Conservation (phyloP, 1,140 invertebrate genomes). For the Colletes gigas region DNA sequence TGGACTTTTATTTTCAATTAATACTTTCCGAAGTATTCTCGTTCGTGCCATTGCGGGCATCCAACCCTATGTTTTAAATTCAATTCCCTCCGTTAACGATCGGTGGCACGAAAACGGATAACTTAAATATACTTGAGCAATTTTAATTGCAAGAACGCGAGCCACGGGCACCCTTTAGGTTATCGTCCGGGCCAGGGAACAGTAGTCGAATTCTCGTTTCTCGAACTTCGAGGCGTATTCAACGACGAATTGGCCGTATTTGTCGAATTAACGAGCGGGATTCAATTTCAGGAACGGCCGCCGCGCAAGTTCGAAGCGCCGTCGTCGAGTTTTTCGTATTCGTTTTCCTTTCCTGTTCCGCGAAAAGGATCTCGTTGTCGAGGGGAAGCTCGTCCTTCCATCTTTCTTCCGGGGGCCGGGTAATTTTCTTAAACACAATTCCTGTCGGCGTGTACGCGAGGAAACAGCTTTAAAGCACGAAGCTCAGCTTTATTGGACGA, state of each 20-base stretch:
- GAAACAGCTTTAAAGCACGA: conserved; percentile 35
- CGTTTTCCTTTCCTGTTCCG: neutral
- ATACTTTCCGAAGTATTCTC: too few species aligned
- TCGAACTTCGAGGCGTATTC: neutral
- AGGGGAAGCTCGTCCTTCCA: neutral
- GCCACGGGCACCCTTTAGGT: too few species aligned
- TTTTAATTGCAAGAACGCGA: too few species aligned
- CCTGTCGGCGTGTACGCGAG: conserved; percentile 23
- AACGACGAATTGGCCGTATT: neutral
- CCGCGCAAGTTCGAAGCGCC: neutral
- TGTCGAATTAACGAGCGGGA: neutral
- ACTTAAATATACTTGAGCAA: too few species aligned
- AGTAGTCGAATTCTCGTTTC: neutral
- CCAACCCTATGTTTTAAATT: too few species aligned
- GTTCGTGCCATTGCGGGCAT: too few species aligned
- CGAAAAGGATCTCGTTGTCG: conserved; percentile 26
- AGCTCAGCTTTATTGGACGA: conserved; percentile 51
- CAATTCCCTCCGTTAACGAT: too few species aligned
- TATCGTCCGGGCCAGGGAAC: too few species aligned
- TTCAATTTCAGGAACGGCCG: neutral
- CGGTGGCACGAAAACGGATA: too few species aligned
- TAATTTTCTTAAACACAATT: conserved; percentile 53
- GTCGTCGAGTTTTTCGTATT: neutral
- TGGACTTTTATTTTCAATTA: too few species aligned
- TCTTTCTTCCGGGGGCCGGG: conserved; percentile 15